A percentile compares a stretch with the other conserved stretches of the same genome.
Evolutionary conservation across 2,888 invertebrate genomes (phyloP).

Genomic region (Baronia brevicornis): DNA sequence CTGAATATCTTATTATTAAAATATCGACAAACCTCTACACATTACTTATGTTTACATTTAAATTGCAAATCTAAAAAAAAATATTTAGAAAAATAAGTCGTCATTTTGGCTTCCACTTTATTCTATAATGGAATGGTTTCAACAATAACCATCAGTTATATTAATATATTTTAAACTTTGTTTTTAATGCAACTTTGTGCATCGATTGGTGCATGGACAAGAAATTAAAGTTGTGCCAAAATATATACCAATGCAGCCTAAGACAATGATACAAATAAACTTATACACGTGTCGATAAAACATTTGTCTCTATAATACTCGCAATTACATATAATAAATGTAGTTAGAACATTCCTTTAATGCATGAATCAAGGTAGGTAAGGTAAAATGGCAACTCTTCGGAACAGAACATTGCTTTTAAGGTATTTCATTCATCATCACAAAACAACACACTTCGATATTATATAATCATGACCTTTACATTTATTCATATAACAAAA

Average conservation of each 20-base stretch:
- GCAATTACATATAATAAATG: constrained; percentile 4
- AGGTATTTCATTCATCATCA: constrained; percentile 11
- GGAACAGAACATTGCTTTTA: constrained; percentile 15
- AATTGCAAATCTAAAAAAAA: constrained; percentile 72
- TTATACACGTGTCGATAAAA: constrained; percentile 1
- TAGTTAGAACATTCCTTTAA: constrained; percentile 14
- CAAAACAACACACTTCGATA: too few species aligned
- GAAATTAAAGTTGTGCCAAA: background rate
- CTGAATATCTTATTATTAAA: constrained; percentile 56
- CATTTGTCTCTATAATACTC: constrained; percentile 1
- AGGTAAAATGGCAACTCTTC: constrained; percentile 13
- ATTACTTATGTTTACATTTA: constrained; percentile 49
- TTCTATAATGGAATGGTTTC: constrained; percentile 70
- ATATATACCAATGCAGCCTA: background rate
- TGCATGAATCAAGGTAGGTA: constrained; percentile 20
- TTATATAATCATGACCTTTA: too few species aligned
- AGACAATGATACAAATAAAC: background rate
- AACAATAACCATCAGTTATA: constrained; percentile 54
- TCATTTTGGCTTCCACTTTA: constrained; percentile 72
- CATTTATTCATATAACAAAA: constrained; percentile 1
- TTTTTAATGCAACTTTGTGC: constrained; percentile 7
- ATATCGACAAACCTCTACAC: constrained; percentile 68
- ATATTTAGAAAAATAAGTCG: constrained; percentile 73
- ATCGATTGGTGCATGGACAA: constrained; percentile 12
- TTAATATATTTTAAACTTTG: constrained; percentile 28